A percentile compares a stretch with the other conserved stretches of the same genome.
These are phyloP conservation scores for Mus musculus DNA, from an alignment of 2,113 vertebrate species.

Conservation along the genomic window DNA sequence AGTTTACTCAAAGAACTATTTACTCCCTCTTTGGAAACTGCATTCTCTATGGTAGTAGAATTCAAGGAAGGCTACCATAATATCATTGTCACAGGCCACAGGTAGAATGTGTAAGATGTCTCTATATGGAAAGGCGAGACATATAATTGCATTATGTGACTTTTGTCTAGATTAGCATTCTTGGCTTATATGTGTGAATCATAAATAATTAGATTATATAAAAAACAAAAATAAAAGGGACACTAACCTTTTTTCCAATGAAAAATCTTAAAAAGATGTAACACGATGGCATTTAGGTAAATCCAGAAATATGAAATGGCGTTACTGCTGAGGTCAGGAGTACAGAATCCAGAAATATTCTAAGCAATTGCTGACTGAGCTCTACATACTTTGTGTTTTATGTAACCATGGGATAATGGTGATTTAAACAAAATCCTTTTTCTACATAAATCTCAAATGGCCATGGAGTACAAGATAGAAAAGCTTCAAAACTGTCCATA, in stretches of 20 bases:
- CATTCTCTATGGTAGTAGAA: neutral
- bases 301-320: neutral
- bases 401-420: neutral
- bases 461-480: neutral
- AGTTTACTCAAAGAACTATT: neutral
- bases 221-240: neutral
- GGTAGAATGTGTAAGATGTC: neutral
- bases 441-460: neutral
- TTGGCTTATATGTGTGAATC: neutral
- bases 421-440: neutral
- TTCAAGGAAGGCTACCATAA: neutral
- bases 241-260: neutral
- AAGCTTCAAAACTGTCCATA: neutral
- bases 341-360: neutral
- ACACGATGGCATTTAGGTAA: accelerated
- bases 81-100: neutral
- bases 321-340: neutral
- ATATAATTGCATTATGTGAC: neutral
- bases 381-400: neutral
- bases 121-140: neutral
- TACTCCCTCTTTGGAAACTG: neutral
- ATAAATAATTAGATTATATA: neutral
- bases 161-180: neutral
- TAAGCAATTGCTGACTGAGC: neutral
- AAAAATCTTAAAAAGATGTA: neutral